A percentile compares a stretch with the other conserved stretches of the same genome.
phyloP scores from a whole-genome alignment of 92 coral and sea anemone genomes.

The Bergia puertoricense region DNA sequence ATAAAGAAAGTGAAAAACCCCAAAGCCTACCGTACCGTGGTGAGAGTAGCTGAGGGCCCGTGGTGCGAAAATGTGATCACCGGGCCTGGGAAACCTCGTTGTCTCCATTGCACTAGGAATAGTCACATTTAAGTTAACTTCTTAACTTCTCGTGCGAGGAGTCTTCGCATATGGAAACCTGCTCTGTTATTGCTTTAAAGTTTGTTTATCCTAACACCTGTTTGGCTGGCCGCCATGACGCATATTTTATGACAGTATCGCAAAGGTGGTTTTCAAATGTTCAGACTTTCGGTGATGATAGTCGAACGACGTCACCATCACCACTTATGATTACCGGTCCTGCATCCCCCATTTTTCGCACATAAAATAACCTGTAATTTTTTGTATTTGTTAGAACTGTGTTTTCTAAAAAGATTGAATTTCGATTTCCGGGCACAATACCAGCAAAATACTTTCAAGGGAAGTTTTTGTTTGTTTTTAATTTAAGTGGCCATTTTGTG shows the following conservation, averaged over 20 bases:
- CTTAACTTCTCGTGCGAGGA: neutral
- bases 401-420: neutral
- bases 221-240: constrained; percentile 11
- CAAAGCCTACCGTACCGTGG: constrained; percentile 70
- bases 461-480: neutral
- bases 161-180: neutral
- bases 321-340: neutral
- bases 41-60: constrained; percentile 82
- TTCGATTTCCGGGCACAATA: neutral
- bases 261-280: neutral
- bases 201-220: constrained; percentile 20
- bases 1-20: neutral
- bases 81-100: constrained; percentile 41
- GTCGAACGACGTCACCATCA: neutral
- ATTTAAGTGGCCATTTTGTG: neutral
- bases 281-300: neutral
- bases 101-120: constrained; percentile 31
- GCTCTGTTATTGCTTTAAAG: neutral
- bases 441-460: neutral
- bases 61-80: constrained; percentile 82
- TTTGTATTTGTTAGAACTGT: neutral
- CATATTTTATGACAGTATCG: neutral
- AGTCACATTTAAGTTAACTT: constrained; percentile 1
- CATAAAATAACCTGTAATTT: too few species aligned
- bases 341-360: neutral